Conservation (phyloP, 2,113 vertebrate genomes). For the Rhagologus leucostigma region DNA sequence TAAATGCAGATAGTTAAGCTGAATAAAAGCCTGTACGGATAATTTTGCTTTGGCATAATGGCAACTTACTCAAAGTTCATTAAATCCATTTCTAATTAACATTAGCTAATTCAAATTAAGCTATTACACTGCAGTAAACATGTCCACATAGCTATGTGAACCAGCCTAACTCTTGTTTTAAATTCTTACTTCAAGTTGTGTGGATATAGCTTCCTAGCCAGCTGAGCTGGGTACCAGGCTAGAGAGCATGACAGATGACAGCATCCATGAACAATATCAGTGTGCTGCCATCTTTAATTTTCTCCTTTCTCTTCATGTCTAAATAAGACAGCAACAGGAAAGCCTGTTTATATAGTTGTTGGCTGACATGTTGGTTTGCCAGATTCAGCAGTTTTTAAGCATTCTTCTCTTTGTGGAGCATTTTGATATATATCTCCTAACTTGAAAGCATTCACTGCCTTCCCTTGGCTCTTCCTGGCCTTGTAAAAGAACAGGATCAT, state of each 20-base stretch:
- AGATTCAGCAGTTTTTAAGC: not conserved
- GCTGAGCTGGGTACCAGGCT: not conserved
- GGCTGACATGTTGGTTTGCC: not conserved
- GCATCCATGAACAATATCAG: not conserved
- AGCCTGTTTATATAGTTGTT: not conserved
- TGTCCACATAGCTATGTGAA: not conserved
- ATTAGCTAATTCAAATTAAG: slow-evolving; percentile 12
- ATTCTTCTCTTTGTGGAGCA: not conserved
- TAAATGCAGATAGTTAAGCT: not conserved
- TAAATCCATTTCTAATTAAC: slow-evolving; percentile 53
- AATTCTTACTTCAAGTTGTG: not conserved
- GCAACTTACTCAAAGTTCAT: slow-evolving; percentile 40
- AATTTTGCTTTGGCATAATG: slow-evolving; percentile 13
- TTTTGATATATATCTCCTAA: not conserved
- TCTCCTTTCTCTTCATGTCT: not conserved
- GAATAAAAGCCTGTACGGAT: not conserved
- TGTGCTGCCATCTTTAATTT: slow-evolving; percentile 36
- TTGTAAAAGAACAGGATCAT: not conserved
- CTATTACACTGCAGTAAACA: not conserved
- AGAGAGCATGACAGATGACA: not conserved
- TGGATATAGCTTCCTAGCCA: not conserved
- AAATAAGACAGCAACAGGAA: slow-evolving; percentile 8
- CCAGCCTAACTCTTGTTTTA: not conserved
- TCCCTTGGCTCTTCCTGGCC: not conserved
- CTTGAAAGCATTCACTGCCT: not conserved